Percentiles rank a stretch among this genome's conserved stretches.
Conservation (phyloP, 2,888 invertebrate species). For the Agriopis aurantiaria region DNA sequence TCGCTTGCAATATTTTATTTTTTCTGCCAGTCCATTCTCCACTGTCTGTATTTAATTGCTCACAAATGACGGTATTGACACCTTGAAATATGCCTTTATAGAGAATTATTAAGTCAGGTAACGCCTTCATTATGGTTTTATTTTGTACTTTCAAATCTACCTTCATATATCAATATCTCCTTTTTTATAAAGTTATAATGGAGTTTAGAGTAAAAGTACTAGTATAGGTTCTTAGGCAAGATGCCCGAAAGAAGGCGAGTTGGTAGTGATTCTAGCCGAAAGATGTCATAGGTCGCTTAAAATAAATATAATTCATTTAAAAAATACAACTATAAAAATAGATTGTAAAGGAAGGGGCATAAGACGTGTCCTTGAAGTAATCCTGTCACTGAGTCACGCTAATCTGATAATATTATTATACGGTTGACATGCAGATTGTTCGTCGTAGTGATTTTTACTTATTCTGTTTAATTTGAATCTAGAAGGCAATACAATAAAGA, state of each 20-base stretch:
- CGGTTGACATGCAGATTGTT: constrained; percentile 26
- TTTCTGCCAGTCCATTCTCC: constrained; percentile 31
- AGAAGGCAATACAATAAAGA: constrained; percentile 25
- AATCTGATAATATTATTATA: constrained; percentile 37
- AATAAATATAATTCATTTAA: too few species aligned
- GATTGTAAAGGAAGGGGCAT: constrained; percentile 23
- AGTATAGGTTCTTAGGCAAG: too few species aligned
- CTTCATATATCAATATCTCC: background rate
- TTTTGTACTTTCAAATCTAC: constrained; percentile 39
- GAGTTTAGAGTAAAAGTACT: background rate
- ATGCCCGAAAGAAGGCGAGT: too few species aligned
- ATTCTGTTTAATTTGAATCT: constrained; percentile 3
- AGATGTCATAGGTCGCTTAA: constrained; percentile 16
- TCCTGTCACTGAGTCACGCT: constrained; percentile 34
- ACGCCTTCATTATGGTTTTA: constrained; percentile 43
- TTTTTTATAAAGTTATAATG: too few species aligned
- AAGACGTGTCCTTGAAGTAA: constrained; percentile 31
- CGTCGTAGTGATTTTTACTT: background rate
- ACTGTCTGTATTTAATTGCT: constrained; percentile 47
- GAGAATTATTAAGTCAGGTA: constrained; percentile 40
- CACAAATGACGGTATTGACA: constrained; percentile 54
- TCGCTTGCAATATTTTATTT: constrained; percentile 15
- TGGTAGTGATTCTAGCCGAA: background rate
- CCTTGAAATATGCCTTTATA: too few species aligned
- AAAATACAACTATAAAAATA: constrained; percentile 1